Percentiles rank a stretch among this genome's conserved stretches.
Conservation (phyloP, 2,797 vertebrate genomes). For the Scleropages formosus region DNA sequence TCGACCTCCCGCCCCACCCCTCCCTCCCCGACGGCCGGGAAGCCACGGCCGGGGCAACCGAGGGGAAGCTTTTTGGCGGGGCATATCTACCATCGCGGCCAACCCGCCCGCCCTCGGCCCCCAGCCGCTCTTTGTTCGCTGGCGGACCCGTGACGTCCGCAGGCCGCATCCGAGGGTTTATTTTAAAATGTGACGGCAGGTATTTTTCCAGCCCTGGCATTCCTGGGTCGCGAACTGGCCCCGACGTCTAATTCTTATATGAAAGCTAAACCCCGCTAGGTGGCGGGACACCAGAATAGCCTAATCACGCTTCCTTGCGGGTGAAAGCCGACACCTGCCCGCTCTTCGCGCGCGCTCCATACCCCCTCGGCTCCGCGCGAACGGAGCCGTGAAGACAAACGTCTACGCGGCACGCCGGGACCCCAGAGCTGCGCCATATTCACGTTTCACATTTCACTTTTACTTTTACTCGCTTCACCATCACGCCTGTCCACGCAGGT, state of each 20-base stretch:
- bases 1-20: background rate
- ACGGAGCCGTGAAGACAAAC: background rate
- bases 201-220: conserved; percentile 37
- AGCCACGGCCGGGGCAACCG: conserved; percentile 23
- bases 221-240: conserved; percentile 33
- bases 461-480: too few species aligned
- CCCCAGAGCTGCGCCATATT: background rate
- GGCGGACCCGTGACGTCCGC: conserved; percentile 19
- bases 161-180: conserved; percentile 11
- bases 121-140: conserved; percentile 21
- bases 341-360: conserved; percentile 37
- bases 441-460: too few species aligned
- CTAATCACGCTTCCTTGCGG: conserved; percentile 47
- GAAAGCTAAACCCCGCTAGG: conserved; percentile 42
- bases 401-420: conserved; percentile 8
- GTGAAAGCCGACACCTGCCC: conserved; percentile 44
- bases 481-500: too few species aligned
- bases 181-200: conserved; percentile 31
- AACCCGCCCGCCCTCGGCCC: conserved; percentile 24
- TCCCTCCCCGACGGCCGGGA: conserved; percentile 16
- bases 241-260: conserved; percentile 44
- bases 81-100: conserved; percentile 34
- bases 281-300: conserved; percentile 41
- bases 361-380: background rate
- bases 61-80: conserved; percentile 2